A percentile compares a stretch with the other conserved stretches of the same genome.
These are phyloP conservation scores for Pempheris klunzingeri DNA, from an alignment of 2,797 vertebrate species.

Conservation along the genomic window DNA sequence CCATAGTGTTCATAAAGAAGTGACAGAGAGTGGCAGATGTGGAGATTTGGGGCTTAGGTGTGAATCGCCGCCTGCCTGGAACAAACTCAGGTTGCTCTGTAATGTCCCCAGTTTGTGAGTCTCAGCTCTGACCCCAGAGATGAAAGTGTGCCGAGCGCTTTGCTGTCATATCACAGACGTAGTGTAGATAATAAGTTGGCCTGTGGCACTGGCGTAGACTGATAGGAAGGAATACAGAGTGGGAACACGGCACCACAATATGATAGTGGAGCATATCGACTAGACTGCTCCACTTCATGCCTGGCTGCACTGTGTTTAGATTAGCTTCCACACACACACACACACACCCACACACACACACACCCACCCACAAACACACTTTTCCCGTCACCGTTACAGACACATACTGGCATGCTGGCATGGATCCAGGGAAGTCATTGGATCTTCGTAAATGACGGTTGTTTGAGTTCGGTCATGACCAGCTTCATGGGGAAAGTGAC, in stretches of 20 bases:
- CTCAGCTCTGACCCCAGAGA: not conserved
- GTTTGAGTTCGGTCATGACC: no score
- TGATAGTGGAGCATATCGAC: slow-evolving; percentile 71
- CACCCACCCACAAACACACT: not conserved
- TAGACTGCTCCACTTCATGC: slow-evolving; percentile 71
- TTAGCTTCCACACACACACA: slow-evolving; percentile 35
- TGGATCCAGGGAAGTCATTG: no score
- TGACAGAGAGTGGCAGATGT: not conserved
- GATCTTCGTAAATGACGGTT: no score
- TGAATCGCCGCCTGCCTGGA: not conserved
- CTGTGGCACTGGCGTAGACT: slow-evolving; percentile 10
- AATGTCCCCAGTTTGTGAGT: not conserved
- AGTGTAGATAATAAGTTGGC: slow-evolving; percentile 29
- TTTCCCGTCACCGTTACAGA: slow-evolving; percentile 38
- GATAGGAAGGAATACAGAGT: slow-evolving; percentile 57
- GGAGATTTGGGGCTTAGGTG: not conserved
- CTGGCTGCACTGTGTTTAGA: slow-evolving; percentile 63
- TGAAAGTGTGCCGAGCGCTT: slow-evolving; percentile 5
- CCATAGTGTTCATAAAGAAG: not conserved
- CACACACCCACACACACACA: slow-evolving; percentile 10
- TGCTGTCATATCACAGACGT: slow-evolving; percentile 23
- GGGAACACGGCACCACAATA: slow-evolving; percentile 48
- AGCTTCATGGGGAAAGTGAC: no score
- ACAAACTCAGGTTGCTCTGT: not conserved
- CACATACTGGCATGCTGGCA: slow-evolving; percentile 13